Conservation (phyloP, 2,888 invertebrate genomes). For the Euproctis similis region DNA sequence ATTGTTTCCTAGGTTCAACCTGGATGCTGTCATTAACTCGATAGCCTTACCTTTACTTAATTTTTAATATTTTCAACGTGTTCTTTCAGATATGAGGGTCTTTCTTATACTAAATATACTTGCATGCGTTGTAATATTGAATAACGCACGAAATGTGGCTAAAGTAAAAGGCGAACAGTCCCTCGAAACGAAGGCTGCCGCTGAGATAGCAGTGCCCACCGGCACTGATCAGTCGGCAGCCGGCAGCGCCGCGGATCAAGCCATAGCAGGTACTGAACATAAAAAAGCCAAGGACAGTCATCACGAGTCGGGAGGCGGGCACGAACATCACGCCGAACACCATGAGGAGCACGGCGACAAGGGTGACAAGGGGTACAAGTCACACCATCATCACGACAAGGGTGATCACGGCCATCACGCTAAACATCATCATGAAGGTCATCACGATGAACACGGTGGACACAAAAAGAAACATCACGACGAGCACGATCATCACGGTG, state of each 20-base stretch:
- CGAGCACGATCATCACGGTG: slow-evolving; percentile 83
- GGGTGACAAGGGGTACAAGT: slow-evolving; percentile 86
- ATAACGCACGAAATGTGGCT: slow-evolving; percentile 46
- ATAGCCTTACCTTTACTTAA: too few species aligned
- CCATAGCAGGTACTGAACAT: slow-evolving; percentile 68
- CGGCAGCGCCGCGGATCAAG: slow-evolving; percentile 43
- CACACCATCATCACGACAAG: slow-evolving; percentile 85
- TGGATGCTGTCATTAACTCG: too few species aligned
- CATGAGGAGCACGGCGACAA: slow-evolving; percentile 84
- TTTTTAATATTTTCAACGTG: too few species aligned
- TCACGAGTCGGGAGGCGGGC: slow-evolving; percentile 81
- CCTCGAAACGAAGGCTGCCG: slow-evolving; percentile 17
- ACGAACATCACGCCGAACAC: slow-evolving; percentile 80
- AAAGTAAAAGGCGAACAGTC: slow-evolving; percentile 37
- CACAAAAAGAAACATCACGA: slow-evolving; percentile 89
- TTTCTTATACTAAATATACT: slow-evolving; percentile 43
- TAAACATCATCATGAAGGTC: slow-evolving; percentile 85
- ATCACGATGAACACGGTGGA: slow-evolving; percentile 85
- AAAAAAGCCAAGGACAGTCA: slow-evolving; percentile 65
- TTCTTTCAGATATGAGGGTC: slow-evolving; percentile 50
- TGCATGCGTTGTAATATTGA: slow-evolving; percentile 38
- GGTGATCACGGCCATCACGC: slow-evolving; percentile 86
- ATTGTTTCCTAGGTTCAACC: too few species aligned
- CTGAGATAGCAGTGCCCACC: slow-evolving; percentile 21
- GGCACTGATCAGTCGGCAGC: slow-evolving; percentile 27